Evolutionary conservation across 1,140 invertebrate genomes (phyloP), one percentile per base, ranked within the genome.

Genomic region (Varroa destructor): DNA sequence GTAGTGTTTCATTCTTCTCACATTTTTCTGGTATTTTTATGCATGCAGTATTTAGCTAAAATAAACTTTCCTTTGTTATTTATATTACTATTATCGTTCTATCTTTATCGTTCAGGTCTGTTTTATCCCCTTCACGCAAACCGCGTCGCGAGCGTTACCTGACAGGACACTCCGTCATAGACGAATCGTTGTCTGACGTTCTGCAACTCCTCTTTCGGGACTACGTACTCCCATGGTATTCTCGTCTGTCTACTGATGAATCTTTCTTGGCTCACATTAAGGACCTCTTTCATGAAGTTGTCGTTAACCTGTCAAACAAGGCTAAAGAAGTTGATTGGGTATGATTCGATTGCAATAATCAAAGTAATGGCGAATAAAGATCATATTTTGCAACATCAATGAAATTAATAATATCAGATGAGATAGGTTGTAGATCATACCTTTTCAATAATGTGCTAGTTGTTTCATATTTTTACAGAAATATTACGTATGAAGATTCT

Each of bases 311-410:
- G 75, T 80, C 84, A 37, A 79, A 79, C 71, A 82, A 83, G 84
- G 84, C 91, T 51, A 91, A 91, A 82, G 85, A 88, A 77, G 86
- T 92, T 3, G 89, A 93, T 81, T 93, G 91, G 89, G 87, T 67
- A 40, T 12, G 61, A 37, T 14, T 12, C 55, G n/a, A 12, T 56
- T 56, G 55, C 55, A 25, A 25, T 25, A 25, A 25, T 25, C 25
- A 25, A 25, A 25, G 25, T 25, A 25, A 25, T 25, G 25, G 25
- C 25, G 25, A 25, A 25, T 25, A 25, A 25, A 25, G 25, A 25
- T 25, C 25, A 25, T 25, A 25, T 25, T 25, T 25, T 25, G 25
- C 25, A 25, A 25, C 25, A 25, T 25, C 25, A 25, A 25, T 25
- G 25, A 25, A 25, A 25, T 25, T 25, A 25, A 25, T 25, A 25